Evolutionary conservation across 1,140 invertebrate genomes (phyloP), one percentile per base, ranked within the genome.

Genomic region (Geopemphigus sp.): DNA sequence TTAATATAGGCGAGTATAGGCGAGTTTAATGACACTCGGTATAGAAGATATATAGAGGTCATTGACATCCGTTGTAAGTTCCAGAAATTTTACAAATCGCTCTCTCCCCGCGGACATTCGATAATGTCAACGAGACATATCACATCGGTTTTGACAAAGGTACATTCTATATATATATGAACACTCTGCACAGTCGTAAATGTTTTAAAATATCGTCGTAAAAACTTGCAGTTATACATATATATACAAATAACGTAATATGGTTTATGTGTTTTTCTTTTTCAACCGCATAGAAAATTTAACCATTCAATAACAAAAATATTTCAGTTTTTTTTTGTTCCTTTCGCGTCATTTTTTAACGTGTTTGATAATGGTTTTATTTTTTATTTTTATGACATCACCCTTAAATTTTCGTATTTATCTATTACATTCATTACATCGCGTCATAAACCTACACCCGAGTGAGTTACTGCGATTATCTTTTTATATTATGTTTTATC

Each of bases 11-110:
- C 29, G 15, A 6, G 50, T 8, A 50, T 68, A 50, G 19, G 14
- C 26, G 47, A 72, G 68, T 72, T 72, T 72, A 72, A 53, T 72
- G 68, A 72, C 68, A 72, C 50, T 54, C 68, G 19, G 19, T 11
- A 50, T 5, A 50, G 32, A 4, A 8, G 3, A 39, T 39, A 39
- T 39, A 39, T 29, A 29, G 68, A 72, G 68, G 68, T 72, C 68
- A 72, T 54, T 72, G 68, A 53, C 68, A 47, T 54, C 15, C 11
- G 14, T 50, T 1, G 47, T 50, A 50, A 72, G 68, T 72, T 72
- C 50, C 68, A 72, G 68, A 72, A 72, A 72, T 54, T 72, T 29
- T 72, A 72, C 50, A 72, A 72, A 72, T 72, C 17, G 68, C 24
- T 53, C 24, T 53, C 24, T 72, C 14, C 10, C 24, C 68, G 26